Percentiles rank a stretch among this genome's conserved stretches.
phyloP scores from a whole-genome alignment of 2,888 invertebrate species.

The Pandemis cinnamomeana region DNA sequence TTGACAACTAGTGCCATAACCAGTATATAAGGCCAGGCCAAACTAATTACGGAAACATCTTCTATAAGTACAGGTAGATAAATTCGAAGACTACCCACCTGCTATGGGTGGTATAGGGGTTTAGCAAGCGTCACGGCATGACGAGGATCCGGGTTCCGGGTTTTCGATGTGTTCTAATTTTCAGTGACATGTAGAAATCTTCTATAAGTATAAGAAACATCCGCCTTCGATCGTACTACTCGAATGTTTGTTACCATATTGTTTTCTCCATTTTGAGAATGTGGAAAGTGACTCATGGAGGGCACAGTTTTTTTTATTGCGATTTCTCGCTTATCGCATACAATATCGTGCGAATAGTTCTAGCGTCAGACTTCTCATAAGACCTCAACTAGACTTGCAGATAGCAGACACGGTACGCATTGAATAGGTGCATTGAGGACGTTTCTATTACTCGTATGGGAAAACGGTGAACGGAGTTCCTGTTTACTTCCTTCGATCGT shows the following conservation, averaged over 20 bases:
- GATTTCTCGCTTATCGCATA: too few relatives aligned
- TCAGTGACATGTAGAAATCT: not conserved
- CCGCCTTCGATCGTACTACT: too few relatives aligned
- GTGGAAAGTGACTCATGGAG: too few relatives aligned
- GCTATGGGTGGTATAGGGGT: too few relatives aligned
- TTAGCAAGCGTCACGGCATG: too few relatives aligned
- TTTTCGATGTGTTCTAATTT: too few relatives aligned
- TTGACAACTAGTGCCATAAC: not conserved
- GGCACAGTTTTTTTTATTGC: too few relatives aligned
- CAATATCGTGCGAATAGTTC: not conserved
- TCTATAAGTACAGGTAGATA: not conserved
- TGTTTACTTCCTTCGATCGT: slow-evolving; percentile 13
- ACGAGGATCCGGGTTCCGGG: too few relatives aligned
- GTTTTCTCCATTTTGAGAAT: too few relatives aligned
- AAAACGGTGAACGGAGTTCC: slow-evolving; percentile 16
- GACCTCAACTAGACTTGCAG: not conserved
- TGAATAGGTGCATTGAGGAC: slow-evolving; percentile 4
- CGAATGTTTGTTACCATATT: too few relatives aligned
- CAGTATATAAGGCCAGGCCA: not conserved
- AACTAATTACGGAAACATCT: not conserved
- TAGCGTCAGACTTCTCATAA: not conserved
- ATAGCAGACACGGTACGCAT: slow-evolving; percentile 4
- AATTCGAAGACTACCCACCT: too few relatives aligned
- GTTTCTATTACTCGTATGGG: slow-evolving; percentile 33
- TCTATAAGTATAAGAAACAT: not conserved